phyloP scores from a whole-genome alignment of 2,888 invertebrate genomes.

The Calameuta pallipes region DNA sequence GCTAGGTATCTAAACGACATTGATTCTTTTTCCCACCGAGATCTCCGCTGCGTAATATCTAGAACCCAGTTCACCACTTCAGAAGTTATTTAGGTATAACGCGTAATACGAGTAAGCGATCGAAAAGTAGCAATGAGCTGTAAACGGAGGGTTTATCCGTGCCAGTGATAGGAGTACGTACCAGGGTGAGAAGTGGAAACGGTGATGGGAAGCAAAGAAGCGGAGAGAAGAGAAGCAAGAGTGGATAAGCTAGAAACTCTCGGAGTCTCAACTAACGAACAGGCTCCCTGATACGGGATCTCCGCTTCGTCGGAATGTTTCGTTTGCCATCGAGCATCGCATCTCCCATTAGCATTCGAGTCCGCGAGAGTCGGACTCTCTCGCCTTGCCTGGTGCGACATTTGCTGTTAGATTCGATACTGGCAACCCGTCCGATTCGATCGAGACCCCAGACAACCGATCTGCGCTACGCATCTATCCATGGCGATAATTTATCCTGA shows the following conservation, averaged over 20 bases:
- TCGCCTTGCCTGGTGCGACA: slow-evolving; percentile 12
- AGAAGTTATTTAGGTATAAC: neutral
- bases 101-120: neutral
- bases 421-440: neutral
- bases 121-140: neutral
- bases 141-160: neutral
- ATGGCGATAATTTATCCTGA: neutral
- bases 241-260: slow-evolving; percentile 15
- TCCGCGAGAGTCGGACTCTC: slow-evolving; percentile 31
- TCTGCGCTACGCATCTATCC: neutral
- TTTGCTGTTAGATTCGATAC: slow-evolving; percentile 9
- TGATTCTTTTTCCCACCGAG: neutral
- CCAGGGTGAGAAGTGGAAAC: neutral
- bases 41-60: neutral
- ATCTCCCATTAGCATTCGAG: slow-evolving; percentile 57
- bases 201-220: neutral
- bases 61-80: neutral
- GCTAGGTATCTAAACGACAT: neutral
- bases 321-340: slow-evolving; percentile 56
- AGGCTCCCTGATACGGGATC: slow-evolving; percentile 55
- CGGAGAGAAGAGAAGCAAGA: neutral
- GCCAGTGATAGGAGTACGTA: neutral
- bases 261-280: slow-evolving; percentile 50
- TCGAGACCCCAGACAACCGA: neutral
- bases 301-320: slow-evolving; percentile 55